These are phyloP conservation scores for Protaetia brevitarsis DNA, from an alignment of 1,140 invertebrate genomes.

Conservation along the genomic window DNA sequence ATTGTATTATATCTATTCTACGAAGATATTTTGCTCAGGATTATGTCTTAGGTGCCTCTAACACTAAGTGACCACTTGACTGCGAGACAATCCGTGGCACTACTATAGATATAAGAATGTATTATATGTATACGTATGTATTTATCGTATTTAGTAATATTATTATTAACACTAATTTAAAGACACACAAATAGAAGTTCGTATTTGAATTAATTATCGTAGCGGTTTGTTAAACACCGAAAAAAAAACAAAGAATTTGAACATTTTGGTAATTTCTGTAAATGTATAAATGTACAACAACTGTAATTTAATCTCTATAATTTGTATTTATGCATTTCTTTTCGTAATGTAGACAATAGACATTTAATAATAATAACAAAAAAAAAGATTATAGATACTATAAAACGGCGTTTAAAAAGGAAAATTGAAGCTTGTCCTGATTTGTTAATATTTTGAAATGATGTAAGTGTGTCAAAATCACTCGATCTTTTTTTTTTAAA, in stretches of 20 bases:
- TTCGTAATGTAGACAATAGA: background rate
- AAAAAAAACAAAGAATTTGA: background rate
- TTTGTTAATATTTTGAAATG: background rate
- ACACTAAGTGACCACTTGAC: no score
- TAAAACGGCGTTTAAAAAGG: background rate
- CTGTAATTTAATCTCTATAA: background rate
- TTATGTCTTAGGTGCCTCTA: no score
- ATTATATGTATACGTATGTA: slow-evolving; percentile 40
- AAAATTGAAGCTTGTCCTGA: background rate
- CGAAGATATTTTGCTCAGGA: no score
- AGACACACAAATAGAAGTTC: background rate
- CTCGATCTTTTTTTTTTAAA: no score
- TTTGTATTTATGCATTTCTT: background rate
- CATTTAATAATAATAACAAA: background rate
- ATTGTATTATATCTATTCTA: no score
- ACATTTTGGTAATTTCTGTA: background rate
- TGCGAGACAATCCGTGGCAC: no score
- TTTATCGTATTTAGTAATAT: slow-evolving; percentile 22
- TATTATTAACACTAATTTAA: slow-evolving; percentile 8
- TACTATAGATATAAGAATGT: slow-evolving; percentile 33
- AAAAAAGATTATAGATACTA: background rate
- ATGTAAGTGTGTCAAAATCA: no score
- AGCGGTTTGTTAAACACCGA: no score
- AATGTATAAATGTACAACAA: background rate
- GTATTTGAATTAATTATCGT: background rate